These are phyloP conservation scores for Cairina moschata DNA, from an alignment of 2,113 vertebrate genomes.

Conservation along the genomic window DNA sequence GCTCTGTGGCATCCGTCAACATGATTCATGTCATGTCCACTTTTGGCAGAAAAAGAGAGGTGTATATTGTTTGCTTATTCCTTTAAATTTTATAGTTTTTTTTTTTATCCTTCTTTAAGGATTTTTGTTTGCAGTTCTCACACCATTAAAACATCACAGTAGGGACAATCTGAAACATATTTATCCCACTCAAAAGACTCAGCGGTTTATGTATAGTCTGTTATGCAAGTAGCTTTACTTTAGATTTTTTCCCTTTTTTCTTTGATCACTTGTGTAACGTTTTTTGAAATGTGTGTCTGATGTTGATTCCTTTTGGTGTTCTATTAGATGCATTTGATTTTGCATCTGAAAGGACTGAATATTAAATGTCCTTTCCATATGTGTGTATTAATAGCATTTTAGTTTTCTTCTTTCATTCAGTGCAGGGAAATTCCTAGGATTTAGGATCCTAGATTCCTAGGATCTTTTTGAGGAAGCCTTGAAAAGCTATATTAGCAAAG, in stretches of 20 bases:
- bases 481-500: not conserved
- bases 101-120: not conserved
- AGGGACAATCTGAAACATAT: not conserved
- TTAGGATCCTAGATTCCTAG: not conserved
- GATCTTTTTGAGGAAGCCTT: not conserved
- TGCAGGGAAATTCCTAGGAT: not conserved
- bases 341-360: not conserved
- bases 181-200: not conserved
- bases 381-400: not conserved
- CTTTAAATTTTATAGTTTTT: not conserved
- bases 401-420: not conserved
- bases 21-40: not conserved
- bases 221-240: not conserved
- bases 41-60: not conserved
- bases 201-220: not conserved
- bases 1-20: not conserved
- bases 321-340: not conserved
- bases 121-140: not conserved
- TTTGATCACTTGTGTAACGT: not conserved
- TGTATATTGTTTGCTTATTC: not conserved
- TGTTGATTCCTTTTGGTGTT: not conserved
- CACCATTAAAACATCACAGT: not conserved
- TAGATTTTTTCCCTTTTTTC: not conserved
- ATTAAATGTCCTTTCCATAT: not conserved
- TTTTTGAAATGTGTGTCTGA: conserved; percentile 5